Base-by-base conservation (phyloP, 2,888 invertebrate species). In the Acleris holmiana region DNA sequence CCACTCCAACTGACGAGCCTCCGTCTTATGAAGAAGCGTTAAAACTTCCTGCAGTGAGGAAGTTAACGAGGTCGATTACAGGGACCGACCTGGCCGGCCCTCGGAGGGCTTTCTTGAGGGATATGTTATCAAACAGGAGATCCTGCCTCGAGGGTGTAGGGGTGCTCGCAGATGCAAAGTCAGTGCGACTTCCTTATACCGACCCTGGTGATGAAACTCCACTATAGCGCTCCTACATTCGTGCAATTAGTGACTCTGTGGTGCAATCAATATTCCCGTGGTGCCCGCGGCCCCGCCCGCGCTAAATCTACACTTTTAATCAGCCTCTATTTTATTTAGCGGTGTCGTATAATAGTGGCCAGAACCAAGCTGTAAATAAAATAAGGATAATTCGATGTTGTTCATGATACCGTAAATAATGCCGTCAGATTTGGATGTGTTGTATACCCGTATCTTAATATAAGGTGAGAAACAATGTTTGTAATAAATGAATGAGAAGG, bases 11-110 rank as follows among this genome's bases (percentile, higher is more conserved):
- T 23, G 93, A 93, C 63, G 93, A 93, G 66, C 93, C 95, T 0
- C 95, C 95, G 2, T 89, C 94, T 25, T 95, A 95, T 72, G 95
- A 95, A 77, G 94, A 95, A 73, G 95, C 95, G 0, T 83, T 95
- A 40, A 93, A 93, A 74, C 88, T 94, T 68, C 94, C 95, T 18
- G 93, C 93, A 1, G 78, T 94, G 15, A 89, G 93, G 46, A 91
- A 93, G 71, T 82, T 94, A 50, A 93, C 94, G 5, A 88, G 94
- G 69, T 95, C 95, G 2, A 91, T 94, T 56, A 94, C 94, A 0
- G 95, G 94, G 25, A 93, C 93, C 48, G 93, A 93, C 70, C 78
- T 93, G 62, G 90, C 86, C n/a, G 91, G 91, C 40, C 82, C 91
- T n/a, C 86, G 93, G 60, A 81, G 91, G 71, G 92, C 91, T 13